Conservation (phyloP, 2,113 vertebrate species). For the Scolopax mira region DNA sequence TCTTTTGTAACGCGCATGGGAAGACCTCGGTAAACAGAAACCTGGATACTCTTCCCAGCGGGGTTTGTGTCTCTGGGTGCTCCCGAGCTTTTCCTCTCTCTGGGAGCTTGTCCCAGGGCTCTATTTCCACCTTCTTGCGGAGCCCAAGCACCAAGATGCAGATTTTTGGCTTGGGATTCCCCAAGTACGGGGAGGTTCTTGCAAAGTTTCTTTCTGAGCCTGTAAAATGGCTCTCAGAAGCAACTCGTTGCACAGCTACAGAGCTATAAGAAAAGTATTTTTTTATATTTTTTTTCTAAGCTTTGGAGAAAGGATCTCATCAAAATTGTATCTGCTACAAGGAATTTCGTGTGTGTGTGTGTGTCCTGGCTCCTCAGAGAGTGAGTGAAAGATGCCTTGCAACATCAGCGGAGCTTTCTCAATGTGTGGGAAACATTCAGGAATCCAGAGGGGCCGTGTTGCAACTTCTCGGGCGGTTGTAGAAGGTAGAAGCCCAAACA, state of each 20-base stretch:
- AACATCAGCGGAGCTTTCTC: background rate
- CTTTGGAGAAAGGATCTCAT: background rate
- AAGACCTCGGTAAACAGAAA: background rate
- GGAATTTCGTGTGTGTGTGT: accelerated
- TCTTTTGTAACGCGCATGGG: background rate
- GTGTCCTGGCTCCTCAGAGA: background rate
- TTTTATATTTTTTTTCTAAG: background rate
- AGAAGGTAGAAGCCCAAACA: background rate
- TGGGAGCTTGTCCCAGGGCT: background rate
- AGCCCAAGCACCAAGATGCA: background rate
- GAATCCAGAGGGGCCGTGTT: background rate
- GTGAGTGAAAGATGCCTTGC: background rate
- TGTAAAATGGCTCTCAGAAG: background rate
- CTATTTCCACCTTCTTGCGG: background rate
- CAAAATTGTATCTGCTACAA: background rate
- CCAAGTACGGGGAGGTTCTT: background rate
- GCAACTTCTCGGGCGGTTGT: background rate
- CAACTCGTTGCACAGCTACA: background rate
- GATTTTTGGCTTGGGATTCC: background rate
- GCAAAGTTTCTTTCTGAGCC: background rate
- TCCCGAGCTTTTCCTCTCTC: background rate
- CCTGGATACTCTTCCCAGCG: background rate
- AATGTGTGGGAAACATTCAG: background rate
- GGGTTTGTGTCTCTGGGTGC: background rate
- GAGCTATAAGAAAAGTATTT: background rate